Base-by-base conservation (phyloP, 2,797 vertebrate species). In the Xerus rutilus region DNA sequence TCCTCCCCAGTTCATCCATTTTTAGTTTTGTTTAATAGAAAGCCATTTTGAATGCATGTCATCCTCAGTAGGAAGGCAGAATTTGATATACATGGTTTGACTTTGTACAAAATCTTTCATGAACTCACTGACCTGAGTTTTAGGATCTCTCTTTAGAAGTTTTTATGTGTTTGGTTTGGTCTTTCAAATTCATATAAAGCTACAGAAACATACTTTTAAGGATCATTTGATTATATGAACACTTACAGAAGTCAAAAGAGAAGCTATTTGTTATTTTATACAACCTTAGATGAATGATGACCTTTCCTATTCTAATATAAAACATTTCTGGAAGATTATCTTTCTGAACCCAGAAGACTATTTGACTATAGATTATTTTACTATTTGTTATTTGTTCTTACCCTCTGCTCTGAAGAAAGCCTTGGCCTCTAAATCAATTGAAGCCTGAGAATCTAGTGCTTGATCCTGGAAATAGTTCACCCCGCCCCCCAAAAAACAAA, bases 301-400 rank as follows among this genome's bases (percentile, higher is more conserved):
- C 62, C 47, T 76, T 10, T 70, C 47, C 35, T 23, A 21, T 57
- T 70, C 76, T 73, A 90, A 87, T 20, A 47, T 59, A 79, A 91
- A 59, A 82, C 28, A 39, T 87, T 69, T 67, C 62, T 32, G 49
- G 62, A 64, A 28, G 32, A 84, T 83, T 83, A 92, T 88, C 74
- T 96, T 88, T 93, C 11, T 64, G 59, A 45, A 81, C 35, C 30
- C 25, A 45, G 35, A 57, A 89, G 49, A 92, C 54, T 57, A 57
- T 57, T 57, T 57, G 54, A 57, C 18, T 57, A 21, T 6, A 57
- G 54, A 57, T 20, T 57, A 57, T 57, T 57, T 52, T 92, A 64
- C 30, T 59, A 15, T 52, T 65, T 93, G 72, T 49, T 86, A n/a
- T 86, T 87, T 89, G 54, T 81, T 85, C 78, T 91, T 54, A 76